Evolutionary conservation across 2,888 invertebrate species (phyloP).

Genomic region (Dolichopus griseipennis): DNA sequence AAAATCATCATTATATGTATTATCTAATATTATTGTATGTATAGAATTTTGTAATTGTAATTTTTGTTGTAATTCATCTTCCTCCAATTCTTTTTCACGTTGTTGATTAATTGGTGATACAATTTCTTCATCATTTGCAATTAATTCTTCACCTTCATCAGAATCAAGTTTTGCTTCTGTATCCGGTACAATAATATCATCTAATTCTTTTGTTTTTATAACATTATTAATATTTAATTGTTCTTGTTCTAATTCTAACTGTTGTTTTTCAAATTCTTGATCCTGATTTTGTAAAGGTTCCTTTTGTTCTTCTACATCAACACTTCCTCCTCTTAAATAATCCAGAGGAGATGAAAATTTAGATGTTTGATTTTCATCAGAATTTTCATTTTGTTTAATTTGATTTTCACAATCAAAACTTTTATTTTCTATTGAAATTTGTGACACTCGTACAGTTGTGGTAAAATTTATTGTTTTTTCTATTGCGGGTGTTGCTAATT

Average conservation of each 20-base stretch:
- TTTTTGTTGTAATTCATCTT: not conserved
- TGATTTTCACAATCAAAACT: not conserved
- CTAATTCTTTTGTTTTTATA: no score
- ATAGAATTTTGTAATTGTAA: not conserved
- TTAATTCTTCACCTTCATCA: not conserved
- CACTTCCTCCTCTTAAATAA: no score
- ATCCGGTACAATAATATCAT: no score
- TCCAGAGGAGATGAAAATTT: no score
- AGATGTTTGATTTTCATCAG: not conserved
- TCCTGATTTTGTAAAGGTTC: no score
- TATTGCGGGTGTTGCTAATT: not conserved
- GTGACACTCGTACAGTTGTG: not conserved
- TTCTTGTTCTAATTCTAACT: not conserved
- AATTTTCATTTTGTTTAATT: not conserved
- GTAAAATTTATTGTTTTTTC: not conserved
- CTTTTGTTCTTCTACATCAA: no score
- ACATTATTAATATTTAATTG: not conserved
- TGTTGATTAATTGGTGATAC: not conserved
- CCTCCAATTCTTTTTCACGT: not conserved
- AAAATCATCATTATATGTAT: not conserved
- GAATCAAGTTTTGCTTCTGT: no score
- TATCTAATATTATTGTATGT: slow-evolving; percentile 2
- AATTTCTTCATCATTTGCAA: not conserved
- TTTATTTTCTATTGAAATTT: not conserved
- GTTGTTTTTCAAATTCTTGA: not conserved